phyloP scores from a whole-genome alignment of 2,888 invertebrate species.

The Psococerastis gibbosa region DNA sequence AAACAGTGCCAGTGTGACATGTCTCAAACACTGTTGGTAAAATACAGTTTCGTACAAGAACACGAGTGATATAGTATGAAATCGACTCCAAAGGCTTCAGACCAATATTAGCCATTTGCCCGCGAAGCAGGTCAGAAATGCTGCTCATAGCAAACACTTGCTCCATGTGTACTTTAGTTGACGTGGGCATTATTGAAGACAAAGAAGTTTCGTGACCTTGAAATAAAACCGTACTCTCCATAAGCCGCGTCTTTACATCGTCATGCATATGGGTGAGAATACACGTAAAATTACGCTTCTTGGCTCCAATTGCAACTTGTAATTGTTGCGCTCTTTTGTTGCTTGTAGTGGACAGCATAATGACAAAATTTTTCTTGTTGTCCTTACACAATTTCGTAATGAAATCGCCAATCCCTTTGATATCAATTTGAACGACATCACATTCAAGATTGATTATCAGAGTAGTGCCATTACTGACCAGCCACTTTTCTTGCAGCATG shows the following conservation, averaged over 20 bases:
- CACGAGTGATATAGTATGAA: not conserved
- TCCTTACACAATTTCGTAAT: not conserved
- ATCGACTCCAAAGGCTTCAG: not conserved
- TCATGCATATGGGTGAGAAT: not conserved
- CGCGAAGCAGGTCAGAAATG: not conserved
- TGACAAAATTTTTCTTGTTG: not conserved
- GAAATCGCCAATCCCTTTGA: not conserved
- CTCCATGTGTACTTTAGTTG: not conserved
- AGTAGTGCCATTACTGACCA: not conserved
- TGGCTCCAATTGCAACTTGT: not conserved
- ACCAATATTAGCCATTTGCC: not conserved
- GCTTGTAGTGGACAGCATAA: not conserved
- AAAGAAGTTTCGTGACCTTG: not conserved
- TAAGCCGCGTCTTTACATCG: not conserved
- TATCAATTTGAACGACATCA: not conserved
- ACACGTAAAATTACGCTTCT: not conserved
- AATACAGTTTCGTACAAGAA: not conserved
- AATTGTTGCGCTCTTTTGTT: not conserved
- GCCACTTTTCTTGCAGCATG: not conserved
- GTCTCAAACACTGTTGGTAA: not conserved
- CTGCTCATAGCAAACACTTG: not conserved
- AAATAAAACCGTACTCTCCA: not conserved
- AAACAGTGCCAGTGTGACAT: not conserved
- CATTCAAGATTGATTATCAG: not conserved
- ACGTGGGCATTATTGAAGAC: not conserved